Evolutionary conservation across 2,888 invertebrate genomes (phyloP), one percentile per base, ranked within the genome.

Genomic region (Malachius bipustulatus): DNA sequence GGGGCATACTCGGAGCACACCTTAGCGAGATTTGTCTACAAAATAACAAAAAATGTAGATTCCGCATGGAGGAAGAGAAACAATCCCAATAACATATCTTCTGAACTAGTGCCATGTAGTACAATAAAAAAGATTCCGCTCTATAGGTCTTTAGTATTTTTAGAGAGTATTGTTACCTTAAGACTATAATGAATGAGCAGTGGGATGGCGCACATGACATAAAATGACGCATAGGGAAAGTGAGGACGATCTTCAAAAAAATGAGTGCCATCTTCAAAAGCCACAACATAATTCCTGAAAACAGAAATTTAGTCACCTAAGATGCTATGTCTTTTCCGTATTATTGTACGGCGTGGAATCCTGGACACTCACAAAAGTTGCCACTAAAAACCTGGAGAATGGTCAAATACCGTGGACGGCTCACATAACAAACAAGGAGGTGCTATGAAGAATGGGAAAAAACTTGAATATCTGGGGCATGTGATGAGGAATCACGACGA

Each of bases 241-340:
- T n/a, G 6, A 33, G 26, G 4, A 14, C 12, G 12, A 14, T 26
- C 14, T 26, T 26, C 26, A 33, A 26, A 12, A 26, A 33, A 14
- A 33, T 33, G 33, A n/a, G 26, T 26, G 14, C 24, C 9, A 24
- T 33, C 26, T 33, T 32, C 26, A 24, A 6, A n/a, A 33, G 12
- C 14, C 26, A 19, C 33, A 33, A 33, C 26, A 8, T 33, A 11
- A 14, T 10, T 8, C 24, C 9, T 8, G 24, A 24, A 24, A 24
- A 8, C n/a, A n/a, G n/a, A 33, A 26, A 33, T 14, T 24, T 14
- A 13, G 33, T 26, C 33, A 24, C 13, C 26, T 33, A 26, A 19
- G 33, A 11, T 35, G 35, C 16, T 35, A 35, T 32, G 30, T 35
- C 16, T 30, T 35, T 13, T 19, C 35, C 30, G 13, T 35, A 15